Evolutionary conservation across 2,888 invertebrate genomes (phyloP).

Genomic region (Tipula lateralis): DNA sequence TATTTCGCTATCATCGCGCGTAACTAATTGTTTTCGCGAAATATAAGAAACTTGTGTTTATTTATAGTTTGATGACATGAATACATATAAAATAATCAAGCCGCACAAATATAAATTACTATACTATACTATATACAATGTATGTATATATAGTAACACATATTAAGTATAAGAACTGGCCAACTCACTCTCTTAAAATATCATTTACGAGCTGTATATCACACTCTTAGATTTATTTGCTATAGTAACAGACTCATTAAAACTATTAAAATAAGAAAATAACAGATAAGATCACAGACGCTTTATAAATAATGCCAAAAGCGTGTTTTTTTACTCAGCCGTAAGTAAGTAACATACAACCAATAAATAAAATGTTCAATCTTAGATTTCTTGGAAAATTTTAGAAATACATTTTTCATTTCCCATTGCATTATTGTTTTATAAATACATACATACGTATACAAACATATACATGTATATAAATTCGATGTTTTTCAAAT

Average conservation of each 20-base stretch:
- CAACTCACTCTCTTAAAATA: background rate
- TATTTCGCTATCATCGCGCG: background rate
- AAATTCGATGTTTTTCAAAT: background rate
- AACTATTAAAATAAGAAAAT: background rate
- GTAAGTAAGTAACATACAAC: background rate
- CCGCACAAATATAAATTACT: background rate
- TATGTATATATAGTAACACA: background rate
- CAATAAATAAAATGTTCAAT: background rate
- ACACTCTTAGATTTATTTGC: background rate
- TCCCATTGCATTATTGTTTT: background rate
- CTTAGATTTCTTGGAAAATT: background rate
- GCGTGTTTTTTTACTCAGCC: background rate
- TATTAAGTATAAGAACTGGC: background rate
- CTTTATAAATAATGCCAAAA: background rate
- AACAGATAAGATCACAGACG: background rate
- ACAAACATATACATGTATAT: background rate
- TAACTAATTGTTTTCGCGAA: conserved; percentile 19
- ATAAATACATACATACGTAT: background rate
- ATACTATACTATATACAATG: background rate
- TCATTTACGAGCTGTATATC: too few relatives aligned
- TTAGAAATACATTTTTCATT: background rate
- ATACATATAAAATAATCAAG: background rate
- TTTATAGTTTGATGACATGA: background rate
- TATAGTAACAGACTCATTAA: background rate
- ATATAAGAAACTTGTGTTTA: background rate